These are phyloP conservation scores for Sebastes baramenuke DNA, from an alignment of 2,797 vertebrate genomes.

Conservation along the genomic window DNA sequence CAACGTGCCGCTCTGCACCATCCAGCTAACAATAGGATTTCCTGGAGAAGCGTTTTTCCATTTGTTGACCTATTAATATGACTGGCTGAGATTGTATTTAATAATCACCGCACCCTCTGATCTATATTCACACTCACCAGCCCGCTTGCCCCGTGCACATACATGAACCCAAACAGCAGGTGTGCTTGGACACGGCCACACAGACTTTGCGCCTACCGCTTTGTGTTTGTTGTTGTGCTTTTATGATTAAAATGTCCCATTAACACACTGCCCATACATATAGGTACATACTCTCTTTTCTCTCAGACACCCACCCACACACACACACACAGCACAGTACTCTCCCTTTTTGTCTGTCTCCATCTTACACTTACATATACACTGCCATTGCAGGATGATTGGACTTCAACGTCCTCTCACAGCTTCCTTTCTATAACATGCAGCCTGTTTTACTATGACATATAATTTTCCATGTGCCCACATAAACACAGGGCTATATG, in stretches of 20 bases:
- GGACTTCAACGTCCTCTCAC: constrained; percentile 57
- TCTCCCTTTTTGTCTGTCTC: background rate
- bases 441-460: constrained; percentile 59
- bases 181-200: background rate
- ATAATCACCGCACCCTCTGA: background rate
- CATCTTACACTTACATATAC: constrained; percentile 14
- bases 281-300: background rate
- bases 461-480: constrained; percentile 75
- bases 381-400: constrained; percentile 4
- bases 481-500: constrained; percentile 71
- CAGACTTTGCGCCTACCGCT: background rate
- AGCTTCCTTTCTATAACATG: constrained; percentile 61
- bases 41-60: background rate
- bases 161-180: constrained; percentile 12
- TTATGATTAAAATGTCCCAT: background rate
- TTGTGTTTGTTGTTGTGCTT: background rate
- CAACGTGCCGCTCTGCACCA: background rate
- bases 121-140: background rate
- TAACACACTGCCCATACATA: background rate
- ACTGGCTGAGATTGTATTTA: background rate
- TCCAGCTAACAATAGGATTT: background rate
- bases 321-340: background rate
- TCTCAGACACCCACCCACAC: background rate
- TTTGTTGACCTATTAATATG: background rate
- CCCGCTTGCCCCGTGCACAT: background rate